Evolutionary conservation across 2,888 invertebrate genomes (phyloP).

Genomic region (Acronicta psi): DNA sequence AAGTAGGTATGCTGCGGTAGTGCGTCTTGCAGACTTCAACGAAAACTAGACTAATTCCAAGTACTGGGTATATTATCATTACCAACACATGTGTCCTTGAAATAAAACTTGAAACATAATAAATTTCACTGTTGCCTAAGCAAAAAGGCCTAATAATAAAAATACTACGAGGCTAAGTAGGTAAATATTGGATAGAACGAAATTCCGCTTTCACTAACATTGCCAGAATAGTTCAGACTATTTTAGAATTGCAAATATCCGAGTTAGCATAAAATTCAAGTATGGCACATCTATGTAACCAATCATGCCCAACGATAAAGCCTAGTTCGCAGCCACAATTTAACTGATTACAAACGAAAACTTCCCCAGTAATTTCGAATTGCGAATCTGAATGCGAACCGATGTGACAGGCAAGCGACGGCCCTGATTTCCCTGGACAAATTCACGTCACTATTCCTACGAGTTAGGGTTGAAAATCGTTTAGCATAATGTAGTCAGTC

Average conservation of each 20-base stretch:
- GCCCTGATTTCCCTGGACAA: slow-evolving; percentile 50
- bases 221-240: no score
- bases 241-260: not conserved
- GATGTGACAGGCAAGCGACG: slow-evolving; percentile 61
- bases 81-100: no score
- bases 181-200: no score
- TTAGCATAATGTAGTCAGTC: slow-evolving; percentile 51
- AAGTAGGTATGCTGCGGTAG: no score
- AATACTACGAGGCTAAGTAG: not conserved
- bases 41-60: no score
- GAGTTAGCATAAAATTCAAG: not conserved
- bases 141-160: no score
- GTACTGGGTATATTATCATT: no score
- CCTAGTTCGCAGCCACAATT: slow-evolving; percentile 17
- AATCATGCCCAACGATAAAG: slow-evolving; percentile 25
- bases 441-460: slow-evolving; percentile 44
- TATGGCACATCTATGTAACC: not conserved
- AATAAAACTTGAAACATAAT: no score
- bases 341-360: slow-evolving; percentile 52
- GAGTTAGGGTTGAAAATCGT: slow-evolving; percentile 56
- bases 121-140: not conserved
- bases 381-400: slow-evolving; percentile 67
- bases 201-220: no score
- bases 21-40: no score
- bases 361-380: slow-evolving; percentile 59